Evolutionary conservation across 23 tunicate genomes (phyloP), one percentile per base, ranked within the genome.

Genomic region (Ciona savignyi): DNA sequence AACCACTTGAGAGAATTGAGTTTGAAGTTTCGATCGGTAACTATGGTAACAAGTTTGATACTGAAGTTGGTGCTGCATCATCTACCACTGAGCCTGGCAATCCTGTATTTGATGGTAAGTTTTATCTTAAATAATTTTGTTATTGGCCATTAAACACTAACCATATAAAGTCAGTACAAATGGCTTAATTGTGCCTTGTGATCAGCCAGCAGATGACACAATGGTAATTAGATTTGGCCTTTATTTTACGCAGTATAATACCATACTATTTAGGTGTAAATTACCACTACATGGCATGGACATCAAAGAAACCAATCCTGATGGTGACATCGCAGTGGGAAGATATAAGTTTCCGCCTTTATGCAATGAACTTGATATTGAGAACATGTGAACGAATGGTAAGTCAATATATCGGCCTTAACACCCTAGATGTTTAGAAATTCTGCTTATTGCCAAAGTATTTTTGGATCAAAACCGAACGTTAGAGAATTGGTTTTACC

Each of bases 21-120:
- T 91, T 91, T 61, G 97, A 91, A 76, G 91, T 91, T 27, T 84
- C 91, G 6, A 91, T 91, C 77, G 97, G 97, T 30, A 91, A 91
- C 74, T 80, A 84, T 70, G 97, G 97, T 61, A 91, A 91, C 83
- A 91, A 91, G 56, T 85, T 91, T 62, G 97, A 91, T 19, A 65
- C 83, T 0, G 96, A 88, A 6, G 70, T 79, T 23, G 80, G 80
- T 20, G 80, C 91, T 24, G 68, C 79, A 4, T 80, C 75, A 0
- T 91, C 97, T 3, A 34, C 66, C 20, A 91, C 97, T 2, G 91
- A 85, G 32, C 80, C 86, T 60, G 64, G 77, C 15, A 82, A 91
- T 26, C 82, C 97, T 24, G 75, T 84, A 0, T 91, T 78, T 68
- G 97, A 84, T 51, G 97, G 97, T 84, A 34, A 60, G 87, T 42